These are phyloP conservation scores for Hyphantria cunea DNA, from an alignment of 1,140 invertebrate genomes.

Conservation along the genomic window DNA sequence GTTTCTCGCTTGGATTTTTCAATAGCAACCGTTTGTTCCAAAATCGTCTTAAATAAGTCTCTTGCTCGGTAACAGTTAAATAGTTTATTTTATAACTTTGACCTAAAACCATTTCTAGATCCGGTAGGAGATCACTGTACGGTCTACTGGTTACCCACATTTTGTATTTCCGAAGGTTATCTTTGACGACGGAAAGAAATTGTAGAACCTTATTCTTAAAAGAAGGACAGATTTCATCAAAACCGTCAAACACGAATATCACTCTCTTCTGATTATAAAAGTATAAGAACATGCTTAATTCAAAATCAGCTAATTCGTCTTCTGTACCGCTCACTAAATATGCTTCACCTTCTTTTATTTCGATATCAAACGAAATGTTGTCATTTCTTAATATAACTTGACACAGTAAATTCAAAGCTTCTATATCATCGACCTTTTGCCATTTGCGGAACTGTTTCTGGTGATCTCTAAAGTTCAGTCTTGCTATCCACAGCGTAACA, in stretches of 20 bases:
- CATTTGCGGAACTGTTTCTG: background rate
- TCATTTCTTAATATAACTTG: background rate
- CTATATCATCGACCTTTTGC: slow-evolving; percentile 7
- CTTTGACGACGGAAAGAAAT: slow-evolving; percentile 2
- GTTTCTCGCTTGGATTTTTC: background rate
- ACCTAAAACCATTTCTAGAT: background rate
- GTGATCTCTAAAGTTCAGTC: slow-evolving; percentile 17
- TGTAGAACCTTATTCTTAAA: slow-evolving; percentile 4
- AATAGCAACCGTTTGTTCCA: background rate
- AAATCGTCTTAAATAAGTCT: background rate
- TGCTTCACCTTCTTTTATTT: background rate
- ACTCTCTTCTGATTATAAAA: slow-evolving; percentile 4
- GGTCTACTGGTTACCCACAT: slow-evolving; percentile 24
- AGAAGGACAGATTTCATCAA: slow-evolving; percentile 20
- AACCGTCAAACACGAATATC: slow-evolving; percentile 7
- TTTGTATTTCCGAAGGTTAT: background rate
- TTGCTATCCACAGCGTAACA: slow-evolving; percentile 7
- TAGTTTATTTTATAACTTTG: background rate
- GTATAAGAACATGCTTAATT: slow-evolving; percentile 13
- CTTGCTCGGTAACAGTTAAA: background rate
- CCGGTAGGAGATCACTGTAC: slow-evolving; percentile 1
- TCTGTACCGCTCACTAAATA: background rate
- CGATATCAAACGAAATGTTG: background rate
- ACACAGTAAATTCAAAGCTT: slow-evolving; percentile 9
- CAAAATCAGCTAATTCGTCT: background rate